Percentiles rank a stretch among this genome's conserved stretches.
Evolutionary conservation across 1,140 invertebrate genomes (phyloP).

Genomic region (Eufriesea mexicana): DNA sequence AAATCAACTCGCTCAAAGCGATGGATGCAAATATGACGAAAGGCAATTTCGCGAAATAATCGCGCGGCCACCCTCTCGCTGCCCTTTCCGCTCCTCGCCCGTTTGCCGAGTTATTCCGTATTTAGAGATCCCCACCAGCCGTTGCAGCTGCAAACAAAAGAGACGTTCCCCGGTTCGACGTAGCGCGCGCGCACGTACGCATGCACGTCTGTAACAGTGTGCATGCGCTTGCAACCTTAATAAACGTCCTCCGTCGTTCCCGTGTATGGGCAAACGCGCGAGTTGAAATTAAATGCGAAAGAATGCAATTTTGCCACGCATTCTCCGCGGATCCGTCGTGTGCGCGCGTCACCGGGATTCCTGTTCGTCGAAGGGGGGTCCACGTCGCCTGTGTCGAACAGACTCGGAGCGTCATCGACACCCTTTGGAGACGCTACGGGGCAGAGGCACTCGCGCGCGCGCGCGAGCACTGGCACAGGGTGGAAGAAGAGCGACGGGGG

Average conservation of each 20-base stretch:
- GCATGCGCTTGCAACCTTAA: background rate
- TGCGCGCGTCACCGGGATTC: background rate
- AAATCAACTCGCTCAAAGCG: conserved; percentile 35
- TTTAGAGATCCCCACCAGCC: background rate
- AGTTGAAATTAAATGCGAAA: conserved; percentile 11
- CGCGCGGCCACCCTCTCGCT: background rate
- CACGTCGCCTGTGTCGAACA: background rate
- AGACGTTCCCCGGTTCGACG: background rate
- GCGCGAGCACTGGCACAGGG: background rate
- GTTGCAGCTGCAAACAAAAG: conserved; percentile 12
- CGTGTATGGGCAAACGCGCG: background rate
- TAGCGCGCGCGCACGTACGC: background rate
- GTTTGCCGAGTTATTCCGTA: conserved; percentile 14
- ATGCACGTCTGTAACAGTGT: background rate
- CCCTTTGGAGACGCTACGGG: too few species aligned
- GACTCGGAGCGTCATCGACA: too few species aligned
- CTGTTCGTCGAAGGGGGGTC: conserved; percentile 58
- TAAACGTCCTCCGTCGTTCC: background rate
- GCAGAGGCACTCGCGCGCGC: too few species aligned
- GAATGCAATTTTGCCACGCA: conserved; percentile 19
- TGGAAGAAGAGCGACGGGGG: background rate
- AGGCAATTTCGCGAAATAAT: conserved; percentile 33
- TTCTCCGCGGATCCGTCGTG: background rate
- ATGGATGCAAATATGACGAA: conserved; percentile 34
- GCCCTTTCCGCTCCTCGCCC: background rate